Evolutionary conservation across 2,797 vertebrate species (phyloP).

Genomic region (Erpetoichthys calabaricus): DNA sequence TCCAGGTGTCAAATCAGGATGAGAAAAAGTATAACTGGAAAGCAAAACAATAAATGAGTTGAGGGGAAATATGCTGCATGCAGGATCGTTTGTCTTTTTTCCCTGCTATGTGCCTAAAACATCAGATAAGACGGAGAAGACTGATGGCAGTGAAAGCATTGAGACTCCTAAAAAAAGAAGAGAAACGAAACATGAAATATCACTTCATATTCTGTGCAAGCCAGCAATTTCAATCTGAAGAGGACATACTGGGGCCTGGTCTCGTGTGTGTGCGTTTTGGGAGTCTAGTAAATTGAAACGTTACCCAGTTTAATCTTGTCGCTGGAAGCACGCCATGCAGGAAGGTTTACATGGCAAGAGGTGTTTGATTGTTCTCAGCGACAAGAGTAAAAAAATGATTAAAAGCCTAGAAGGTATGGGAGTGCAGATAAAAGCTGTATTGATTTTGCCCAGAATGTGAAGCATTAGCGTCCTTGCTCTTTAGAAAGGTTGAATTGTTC

Average conservation of each 20-base stretch:
- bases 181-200: slow-evolving; percentile 11
- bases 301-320: slow-evolving; percentile 16
- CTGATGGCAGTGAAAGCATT: slow-evolving; percentile 12
- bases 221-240: slow-evolving; percentile 14
- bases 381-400: slow-evolving; percentile 18
- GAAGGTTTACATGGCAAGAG: slow-evolving; percentile 13
- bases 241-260: slow-evolving; percentile 8
- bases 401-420: slow-evolving; percentile 14
- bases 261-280: slow-evolving; percentile 5
- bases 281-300: slow-evolving; percentile 18
- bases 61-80: slow-evolving; percentile 17
- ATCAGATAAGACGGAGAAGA: slow-evolving; percentile 18
- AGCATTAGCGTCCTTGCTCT: slow-evolving; percentile 7
- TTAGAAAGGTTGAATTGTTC: slow-evolving; percentile 9
- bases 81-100: slow-evolving; percentile 22
- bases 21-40: slow-evolving; percentile 12
- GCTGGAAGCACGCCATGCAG: slow-evolving; percentile 11
- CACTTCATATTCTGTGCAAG: slow-evolving; percentile 16
- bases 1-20: no score
- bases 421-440: slow-evolving; percentile 16
- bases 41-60: slow-evolving; percentile 21
- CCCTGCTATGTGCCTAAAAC: slow-evolving; percentile 12
- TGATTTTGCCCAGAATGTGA: slow-evolving; percentile 14
- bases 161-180: slow-evolving; percentile 1
- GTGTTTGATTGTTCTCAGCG: slow-evolving; percentile 12